Evolutionary conservation across 2,797 vertebrate genomes (phyloP), one percentile per base, ranked within the genome.

Genomic region (Takifugu rubripes): DNA sequence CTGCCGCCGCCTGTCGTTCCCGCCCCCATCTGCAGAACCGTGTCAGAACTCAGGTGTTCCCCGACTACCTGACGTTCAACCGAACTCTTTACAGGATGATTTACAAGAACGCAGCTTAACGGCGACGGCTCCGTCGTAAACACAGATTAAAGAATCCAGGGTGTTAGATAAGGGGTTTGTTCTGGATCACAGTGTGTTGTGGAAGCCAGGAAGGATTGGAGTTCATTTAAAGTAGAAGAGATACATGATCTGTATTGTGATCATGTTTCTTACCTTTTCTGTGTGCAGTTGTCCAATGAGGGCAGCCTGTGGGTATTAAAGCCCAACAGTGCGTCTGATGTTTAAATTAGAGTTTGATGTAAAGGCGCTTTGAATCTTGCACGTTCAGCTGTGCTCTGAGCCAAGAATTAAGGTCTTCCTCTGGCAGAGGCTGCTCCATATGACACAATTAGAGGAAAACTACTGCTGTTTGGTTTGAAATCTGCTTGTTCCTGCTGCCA

Each of bases 391-490:
- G 21, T 21, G 21, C 21, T 81, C 69, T 79, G 67, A 53, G 29
- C 64, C 58, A 49, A 68, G 62, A 82, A 76, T 67, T 77, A 42
- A 70, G 67, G 63, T 72, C 49, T 44, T 69, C 68, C 76, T 80
- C 78, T 77, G 61, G 60, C 67, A 77, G 25, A 66, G 61, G 71
- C 72, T 59, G 51, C 63, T 85, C 75, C 68, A 65, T 65, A 61
- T 42, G 67, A 54, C 68, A 54, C 64, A 60, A 66, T 78, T 74
- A 75, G 80, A 75, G 65, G 79, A 6, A 3, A 4, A 6, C 27
- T 27, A 82, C 79, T 71, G 70, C 66, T 73, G 70, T 79, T 83
- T 82, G 72, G 82, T 81, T 75, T 61, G 59, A 58, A 73, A 77
- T 71, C 25, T 70, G 48, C 16, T 25, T 75, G 70, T 81, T 81